A percentile compares a stretch with the other conserved stretches of the same genome.
phyloP scores from a whole-genome alignment of 2,797 vertebrate genomes.

The Taeniopygia guttata region DNA sequence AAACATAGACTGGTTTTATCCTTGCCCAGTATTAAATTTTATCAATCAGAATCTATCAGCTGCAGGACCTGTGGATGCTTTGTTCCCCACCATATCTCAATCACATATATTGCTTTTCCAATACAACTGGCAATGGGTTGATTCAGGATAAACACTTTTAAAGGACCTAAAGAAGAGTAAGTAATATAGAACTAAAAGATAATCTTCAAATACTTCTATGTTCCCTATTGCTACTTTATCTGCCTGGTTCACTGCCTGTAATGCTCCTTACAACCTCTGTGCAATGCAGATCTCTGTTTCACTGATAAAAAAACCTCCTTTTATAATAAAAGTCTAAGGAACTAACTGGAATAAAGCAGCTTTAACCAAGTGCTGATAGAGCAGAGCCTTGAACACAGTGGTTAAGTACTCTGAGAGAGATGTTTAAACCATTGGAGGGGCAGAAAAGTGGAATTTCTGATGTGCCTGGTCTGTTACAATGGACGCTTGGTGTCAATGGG shows the following conservation, averaged over 20 bases:
- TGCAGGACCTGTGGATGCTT: constrained; percentile 1
- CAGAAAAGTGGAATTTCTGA: not conserved
- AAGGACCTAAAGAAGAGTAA: not conserved
- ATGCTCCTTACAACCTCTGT: not conserved
- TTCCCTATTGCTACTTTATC: constrained; percentile 4
- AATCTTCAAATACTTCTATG: not conserved
- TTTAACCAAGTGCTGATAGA: not conserved
- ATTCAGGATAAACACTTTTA: constrained; percentile 49
- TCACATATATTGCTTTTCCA: constrained; percentile 58
- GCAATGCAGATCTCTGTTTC: not conserved
- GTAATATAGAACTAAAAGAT: constrained; percentile 33
- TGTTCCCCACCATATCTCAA: constrained; percentile 56
- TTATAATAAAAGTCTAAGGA: not conserved
- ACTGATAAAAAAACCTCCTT: not conserved
- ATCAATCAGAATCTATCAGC: constrained; percentile 61
- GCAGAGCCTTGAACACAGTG: not conserved
- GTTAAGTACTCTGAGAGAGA: not conserved
- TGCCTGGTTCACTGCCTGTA: not conserved
- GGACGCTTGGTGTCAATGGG: fast-evolving
- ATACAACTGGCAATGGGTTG: constrained; percentile 13
- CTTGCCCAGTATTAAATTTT: constrained; percentile 70
- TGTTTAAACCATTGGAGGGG: not conserved
- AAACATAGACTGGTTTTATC: constrained; percentile 24
- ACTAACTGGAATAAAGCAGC: not conserved
- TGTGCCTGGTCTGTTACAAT: not conserved